Base-by-base conservation (phyloP, 1,140 invertebrate genomes). In the Pararge aegeria region DNA sequence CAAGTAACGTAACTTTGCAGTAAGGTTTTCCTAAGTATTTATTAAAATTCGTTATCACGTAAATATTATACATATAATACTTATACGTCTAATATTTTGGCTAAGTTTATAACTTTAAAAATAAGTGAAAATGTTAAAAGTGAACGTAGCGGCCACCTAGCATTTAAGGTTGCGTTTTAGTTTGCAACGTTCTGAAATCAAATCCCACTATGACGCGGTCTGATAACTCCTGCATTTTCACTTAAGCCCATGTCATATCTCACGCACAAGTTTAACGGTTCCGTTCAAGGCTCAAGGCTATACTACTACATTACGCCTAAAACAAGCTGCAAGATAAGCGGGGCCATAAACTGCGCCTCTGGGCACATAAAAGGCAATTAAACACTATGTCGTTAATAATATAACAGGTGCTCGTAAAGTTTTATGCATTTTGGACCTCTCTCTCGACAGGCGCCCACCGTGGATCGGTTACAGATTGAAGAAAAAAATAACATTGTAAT, bases 331-430 rank as follows among this genome's bases (percentile, higher is more conserved):
- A 49, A 2, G 46, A 49, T 49, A 49, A 49, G 46, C 1, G 1
- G 15, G 19, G 2, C 46, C 46, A 49, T 49, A 15, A 49, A 29
- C 46, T 49, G 46, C 46, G 46, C 46, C 46, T 27, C 21, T 49
- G 46, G n/a, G 24, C 24, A 49, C 46, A 49, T 49, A 49, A 49
- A 48, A 49, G 46, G 46, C 46, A 49, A 27, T 46, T 46, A 46
- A 46, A 46, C 19, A 46, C 15, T 18, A n/a, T 46, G 42, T 46
- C 42, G 42, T 46, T 46, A 46, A 42, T 42, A 42, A 42, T 7
- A 42, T 42, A 18, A 21, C 42, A 46, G 42, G 42, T 46, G 42
- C 1, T 20, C 42, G 19, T 46, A 46, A 46, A 46, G 16, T 20
- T 46, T 46, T 46, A 46, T 46, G 42, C 42, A 46, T 46, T 10